Base-by-base conservation (phyloP, 2,113 vertebrate species). In the Spea bombifrons region DNA sequence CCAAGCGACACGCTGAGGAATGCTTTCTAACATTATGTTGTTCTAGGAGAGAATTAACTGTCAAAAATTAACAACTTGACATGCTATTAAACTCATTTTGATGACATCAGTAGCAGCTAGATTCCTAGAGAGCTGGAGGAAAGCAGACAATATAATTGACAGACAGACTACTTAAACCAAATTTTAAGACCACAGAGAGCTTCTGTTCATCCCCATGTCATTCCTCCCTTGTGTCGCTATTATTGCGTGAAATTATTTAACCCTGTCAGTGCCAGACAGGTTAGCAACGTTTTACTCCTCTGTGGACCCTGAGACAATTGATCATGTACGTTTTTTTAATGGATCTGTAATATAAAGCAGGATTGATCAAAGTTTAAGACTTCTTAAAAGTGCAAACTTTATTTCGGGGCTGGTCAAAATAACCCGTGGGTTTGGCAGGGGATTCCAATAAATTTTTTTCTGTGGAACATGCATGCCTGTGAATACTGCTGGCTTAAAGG, bases 121-220 rank as follows among this genome's bases (percentile, higher is more conserved):
- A 57, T 67, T 61, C 72, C 53, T 69, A 16, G 47, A 13, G 16
- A 30, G 15, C 50, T 30, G 50, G 47, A 50, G 70, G 77, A 67
- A 63, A 68, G 71, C 71, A 80, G 77, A 80, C 77, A 73, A 67
- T 80, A 49, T 45, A 73, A 53, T 10, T 80, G 71, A 67, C 63
- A 80, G 77, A 50, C 77, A 49, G 48, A 66, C 70, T 80, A 73
- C 70, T 80, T 73, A 73, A 57, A 73, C 52, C 43, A 80, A 63
- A 73, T 80, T 80, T 80, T 73, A 17, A 67, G 76, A 73, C 70
- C 71, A 73, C 71, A 57, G 77, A 80, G 64, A 73, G 61, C 77
- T 73, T 65, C 71, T 66, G 76, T 53, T 67, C 46, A 46, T 71
- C 61, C 73, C 71, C 57, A 57, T 79, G 77, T 73, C 77, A 73